phyloP scores from a whole-genome alignment of 2,888 invertebrate species.

The Frankliniella intonsa region DNA sequence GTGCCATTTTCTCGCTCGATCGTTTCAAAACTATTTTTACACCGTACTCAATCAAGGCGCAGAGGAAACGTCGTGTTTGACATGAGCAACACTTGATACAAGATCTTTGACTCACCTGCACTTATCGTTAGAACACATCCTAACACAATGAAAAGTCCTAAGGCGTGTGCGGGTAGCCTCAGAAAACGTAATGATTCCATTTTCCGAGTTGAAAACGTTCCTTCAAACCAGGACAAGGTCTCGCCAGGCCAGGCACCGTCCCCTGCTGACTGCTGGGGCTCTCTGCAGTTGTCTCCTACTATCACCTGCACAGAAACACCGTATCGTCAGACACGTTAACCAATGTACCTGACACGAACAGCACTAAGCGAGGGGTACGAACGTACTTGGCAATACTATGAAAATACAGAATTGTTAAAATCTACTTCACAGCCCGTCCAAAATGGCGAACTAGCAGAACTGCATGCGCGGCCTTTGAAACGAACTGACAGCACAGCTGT shows the following conservation, averaged over 20 bases:
- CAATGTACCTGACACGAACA: neutral
- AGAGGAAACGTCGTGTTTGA: neutral
- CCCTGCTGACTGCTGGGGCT: neutral
- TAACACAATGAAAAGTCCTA: neutral
- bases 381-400: neutral
- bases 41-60: neutral
- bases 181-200: neutral
- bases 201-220: neutral
- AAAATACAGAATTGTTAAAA: neutral
- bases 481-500: neutral
- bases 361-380: neutral
- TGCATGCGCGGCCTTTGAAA: constrained; percentile 2
- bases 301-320: neutral
- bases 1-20: neutral
- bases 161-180: neutral
- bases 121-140: neutral
- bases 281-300: neutral
- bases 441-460: constrained; percentile 24
- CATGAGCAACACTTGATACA: neutral
- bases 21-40: constrained; percentile 9
- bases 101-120: neutral
- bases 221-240: constrained; percentile 19
- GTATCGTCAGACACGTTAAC: neutral
- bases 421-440: constrained; percentile 2
- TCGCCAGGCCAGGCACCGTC: neutral